Conservation (phyloP, 2,113 vertebrate genomes). For the Gobiocypris rarus region DNA sequence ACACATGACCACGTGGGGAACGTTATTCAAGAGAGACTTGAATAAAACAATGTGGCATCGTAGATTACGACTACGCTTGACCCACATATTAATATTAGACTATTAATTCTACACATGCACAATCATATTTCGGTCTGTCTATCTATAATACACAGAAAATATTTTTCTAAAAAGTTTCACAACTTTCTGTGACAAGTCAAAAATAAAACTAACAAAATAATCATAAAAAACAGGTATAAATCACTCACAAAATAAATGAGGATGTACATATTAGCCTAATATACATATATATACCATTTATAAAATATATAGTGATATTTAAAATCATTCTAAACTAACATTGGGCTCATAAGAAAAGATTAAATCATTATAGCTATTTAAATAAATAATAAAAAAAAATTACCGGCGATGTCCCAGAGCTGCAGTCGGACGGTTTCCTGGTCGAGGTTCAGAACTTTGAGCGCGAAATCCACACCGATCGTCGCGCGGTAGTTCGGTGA, state of each 20-base stretch:
- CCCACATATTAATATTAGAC: background rate
- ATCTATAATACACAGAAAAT: no score
- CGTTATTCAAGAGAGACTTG: conserved; percentile 43
- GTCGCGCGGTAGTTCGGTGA: conserved; percentile 87
- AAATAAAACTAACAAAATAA: background rate
- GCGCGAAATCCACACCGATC: conserved; percentile 95
- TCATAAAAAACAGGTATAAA: background rate
- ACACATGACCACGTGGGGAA: conserved; percentile 86
- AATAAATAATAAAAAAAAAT: background rate
- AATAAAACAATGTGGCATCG: background rate
- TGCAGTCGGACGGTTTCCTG: conserved; percentile 89
- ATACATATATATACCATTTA: background rate
- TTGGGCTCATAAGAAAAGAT: background rate
- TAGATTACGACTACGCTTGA: background rate
- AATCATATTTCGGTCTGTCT: no score
- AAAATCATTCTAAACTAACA: no score
- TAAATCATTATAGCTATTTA: no score
- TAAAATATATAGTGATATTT: background rate
- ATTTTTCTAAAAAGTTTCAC: no score
- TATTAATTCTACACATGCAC: no score
- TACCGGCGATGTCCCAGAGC: conserved; percentile 82
- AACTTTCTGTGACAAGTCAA: background rate
- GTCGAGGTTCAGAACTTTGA: conserved; percentile 94
- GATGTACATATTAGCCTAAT: background rate
- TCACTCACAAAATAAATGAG: background rate